These are phyloP conservation scores for Brachypteracias leptosomus DNA, from an alignment of 2,113 vertebrate species.

Conservation along the genomic window DNA sequence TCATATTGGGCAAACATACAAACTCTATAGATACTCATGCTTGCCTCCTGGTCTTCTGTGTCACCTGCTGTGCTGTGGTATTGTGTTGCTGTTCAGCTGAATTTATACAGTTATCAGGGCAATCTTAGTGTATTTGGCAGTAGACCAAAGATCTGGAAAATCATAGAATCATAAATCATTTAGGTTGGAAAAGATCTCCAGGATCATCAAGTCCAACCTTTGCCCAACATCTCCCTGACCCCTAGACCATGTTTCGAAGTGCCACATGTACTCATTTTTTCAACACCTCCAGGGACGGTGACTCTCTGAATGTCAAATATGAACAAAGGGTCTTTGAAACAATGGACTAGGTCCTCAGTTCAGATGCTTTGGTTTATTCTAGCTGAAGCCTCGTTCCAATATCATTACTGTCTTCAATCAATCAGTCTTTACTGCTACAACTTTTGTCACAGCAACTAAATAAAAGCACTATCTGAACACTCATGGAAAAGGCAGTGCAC, in stretches of 20 bases:
- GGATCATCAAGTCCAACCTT: too few relatives aligned
- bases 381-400: not conserved
- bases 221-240: too few relatives aligned
- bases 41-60: not conserved
- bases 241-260: too few relatives aligned
- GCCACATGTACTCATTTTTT: too few relatives aligned
- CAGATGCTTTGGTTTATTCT: not conserved
- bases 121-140: not conserved
- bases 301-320: too few relatives aligned
- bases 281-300: too few relatives aligned
- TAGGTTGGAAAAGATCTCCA: too few relatives aligned
- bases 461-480: not conserved
- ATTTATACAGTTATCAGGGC: not conserved
- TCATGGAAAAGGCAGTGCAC: not conserved
- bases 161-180: too few relatives aligned
- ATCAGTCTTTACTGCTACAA: not conserved
- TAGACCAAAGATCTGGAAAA: not conserved
- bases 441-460: not conserved
- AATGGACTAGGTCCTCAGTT: not conserved
- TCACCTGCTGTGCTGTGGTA: not conserved
- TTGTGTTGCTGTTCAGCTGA: not conserved
- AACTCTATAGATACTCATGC: not conserved
- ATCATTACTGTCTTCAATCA: not conserved
- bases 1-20: not conserved
- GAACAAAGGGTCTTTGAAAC: conserved; percentile 3